A percentile compares a stretch with the other conserved stretches of the same genome.
These are phyloP conservation scores for Rana temporaria DNA, from an alignment of 2,113 vertebrate genomes.

Conservation along the genomic window DNA sequence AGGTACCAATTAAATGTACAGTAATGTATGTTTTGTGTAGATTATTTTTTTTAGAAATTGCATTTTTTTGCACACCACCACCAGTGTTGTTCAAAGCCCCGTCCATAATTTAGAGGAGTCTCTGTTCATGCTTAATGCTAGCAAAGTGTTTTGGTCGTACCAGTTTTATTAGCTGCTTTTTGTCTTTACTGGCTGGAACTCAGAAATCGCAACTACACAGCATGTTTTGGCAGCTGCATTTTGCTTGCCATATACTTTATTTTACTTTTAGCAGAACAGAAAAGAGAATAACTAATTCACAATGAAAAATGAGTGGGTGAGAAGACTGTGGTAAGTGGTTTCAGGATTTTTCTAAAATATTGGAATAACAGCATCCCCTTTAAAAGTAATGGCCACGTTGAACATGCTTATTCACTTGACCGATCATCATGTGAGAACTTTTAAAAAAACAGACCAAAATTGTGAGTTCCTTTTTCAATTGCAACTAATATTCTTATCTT, in stretches of 20 bases:
- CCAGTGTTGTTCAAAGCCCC: constrained; percentile 27
- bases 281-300: constrained; percentile 33
- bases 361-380: background rate
- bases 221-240: constrained; percentile 42
- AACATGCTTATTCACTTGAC: background rate
- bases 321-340: constrained; percentile 10
- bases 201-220: constrained; percentile 13
- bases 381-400: background rate
- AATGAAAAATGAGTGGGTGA: constrained; percentile 39
- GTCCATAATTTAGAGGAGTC: constrained; percentile 11
- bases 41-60: constrained; percentile 13
- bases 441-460: too few relatives aligned
- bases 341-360: background rate
- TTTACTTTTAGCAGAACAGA: constrained; percentile 8
- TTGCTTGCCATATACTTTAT: constrained; percentile 40
- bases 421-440: too few relatives aligned
- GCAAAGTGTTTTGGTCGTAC: constrained; percentile 31
- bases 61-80: constrained; percentile 22
- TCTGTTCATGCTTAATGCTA: constrained; percentile 34
- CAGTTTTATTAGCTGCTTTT: constrained; percentile 41
- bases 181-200: constrained; percentile 28
- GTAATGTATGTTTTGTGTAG: constrained; percentile 19
- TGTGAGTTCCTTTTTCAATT: too few relatives aligned
- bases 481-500: too few relatives aligned
- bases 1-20: constrained; percentile 18